Evolutionary conservation across 2,888 invertebrate species (phyloP).

Genomic region (Epiblema foenella): DNA sequence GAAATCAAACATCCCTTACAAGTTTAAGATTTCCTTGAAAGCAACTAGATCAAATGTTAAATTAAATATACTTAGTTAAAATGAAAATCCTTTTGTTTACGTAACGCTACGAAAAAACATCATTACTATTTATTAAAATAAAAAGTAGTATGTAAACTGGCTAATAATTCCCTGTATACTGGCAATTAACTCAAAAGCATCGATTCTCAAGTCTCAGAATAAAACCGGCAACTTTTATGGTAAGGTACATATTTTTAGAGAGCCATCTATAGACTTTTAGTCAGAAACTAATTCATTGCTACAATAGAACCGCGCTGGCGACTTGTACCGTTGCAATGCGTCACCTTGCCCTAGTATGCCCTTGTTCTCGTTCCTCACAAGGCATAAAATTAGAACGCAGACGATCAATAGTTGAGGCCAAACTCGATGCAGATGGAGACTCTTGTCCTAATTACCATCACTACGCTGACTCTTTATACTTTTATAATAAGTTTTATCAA

Average conservation of each 20-base stretch:
- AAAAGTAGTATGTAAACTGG: background rate
- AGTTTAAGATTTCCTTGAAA: too few relatives aligned
- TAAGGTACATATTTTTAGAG: conserved; percentile 46
- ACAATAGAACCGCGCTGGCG: conserved; percentile 54
- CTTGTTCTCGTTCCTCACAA: conserved; percentile 50
- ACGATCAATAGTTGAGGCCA: conserved; percentile 67
- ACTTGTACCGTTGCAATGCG: conserved; percentile 56
- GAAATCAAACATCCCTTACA: too few relatives aligned
- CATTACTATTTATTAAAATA: background rate
- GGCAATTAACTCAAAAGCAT: too few relatives aligned
- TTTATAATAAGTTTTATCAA: background rate
- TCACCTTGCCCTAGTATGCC: conserved; percentile 51
- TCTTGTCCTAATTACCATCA: conserved; percentile 47
- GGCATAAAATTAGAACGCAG: conserved; percentile 65
- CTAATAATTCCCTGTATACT: too few relatives aligned
- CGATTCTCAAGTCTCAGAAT: too few relatives aligned
- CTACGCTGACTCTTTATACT: background rate
- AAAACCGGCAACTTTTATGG: background rate
- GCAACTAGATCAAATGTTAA: too few relatives aligned
- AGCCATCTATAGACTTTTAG: conserved; percentile 69
- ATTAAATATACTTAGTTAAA: too few relatives aligned
- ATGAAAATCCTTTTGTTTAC: too few relatives aligned
- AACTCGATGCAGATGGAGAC: conserved; percentile 67
- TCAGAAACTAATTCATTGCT: conserved; percentile 53
- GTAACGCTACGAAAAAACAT: background rate